Evolutionary conservation across 2,888 invertebrate species (phyloP).

Genomic region (Drosophila trichaetosa): DNA sequence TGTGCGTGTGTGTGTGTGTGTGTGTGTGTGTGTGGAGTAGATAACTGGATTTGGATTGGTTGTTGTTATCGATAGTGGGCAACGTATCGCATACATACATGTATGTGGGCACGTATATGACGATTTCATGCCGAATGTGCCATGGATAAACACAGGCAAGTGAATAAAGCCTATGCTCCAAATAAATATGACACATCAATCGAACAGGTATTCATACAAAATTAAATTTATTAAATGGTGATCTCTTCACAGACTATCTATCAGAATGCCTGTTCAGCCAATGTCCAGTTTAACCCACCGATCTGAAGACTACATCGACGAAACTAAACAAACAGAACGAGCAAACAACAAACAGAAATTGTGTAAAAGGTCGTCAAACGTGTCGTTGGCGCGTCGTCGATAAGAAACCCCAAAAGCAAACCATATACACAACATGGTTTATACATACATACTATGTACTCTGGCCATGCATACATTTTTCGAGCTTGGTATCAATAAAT

Average conservation of each 20-base stretch:
- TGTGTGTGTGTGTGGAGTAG: slow-evolving; percentile 49
- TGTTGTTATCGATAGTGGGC: slow-evolving; percentile 71
- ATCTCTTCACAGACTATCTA: slow-evolving; percentile 2
- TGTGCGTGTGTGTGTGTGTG: slow-evolving; percentile 24
- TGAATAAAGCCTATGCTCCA: slow-evolving; percentile 32
- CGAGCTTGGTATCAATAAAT: slow-evolving; percentile 59
- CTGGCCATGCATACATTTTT: slow-evolving; percentile 15
- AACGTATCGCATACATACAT: slow-evolving; percentile 36
- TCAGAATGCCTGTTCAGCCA: neutral
- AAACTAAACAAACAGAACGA: slow-evolving; percentile 44
- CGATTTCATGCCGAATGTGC: neutral
- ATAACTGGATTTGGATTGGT: slow-evolving; percentile 80
- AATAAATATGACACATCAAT: slow-evolving; percentile 30
- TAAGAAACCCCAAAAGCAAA: slow-evolving; percentile 59
- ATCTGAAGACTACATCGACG: slow-evolving; percentile 21
- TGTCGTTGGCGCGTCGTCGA: slow-evolving; percentile 42
- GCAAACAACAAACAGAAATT: slow-evolving; percentile 49
- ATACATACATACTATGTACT: slow-evolving; percentile 19
- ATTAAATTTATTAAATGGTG: neutral
- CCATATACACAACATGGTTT: slow-evolving; percentile 16
- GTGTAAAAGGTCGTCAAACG: slow-evolving; percentile 71
- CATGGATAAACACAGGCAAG: slow-evolving; percentile 50
- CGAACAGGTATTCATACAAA: slow-evolving; percentile 33
- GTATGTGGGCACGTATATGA: neutral
- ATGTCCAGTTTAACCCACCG: slow-evolving; percentile 22